Evolutionary conservation across 2,888 invertebrate species (phyloP).

Genomic region (Tanytarsus gracilentus): DNA sequence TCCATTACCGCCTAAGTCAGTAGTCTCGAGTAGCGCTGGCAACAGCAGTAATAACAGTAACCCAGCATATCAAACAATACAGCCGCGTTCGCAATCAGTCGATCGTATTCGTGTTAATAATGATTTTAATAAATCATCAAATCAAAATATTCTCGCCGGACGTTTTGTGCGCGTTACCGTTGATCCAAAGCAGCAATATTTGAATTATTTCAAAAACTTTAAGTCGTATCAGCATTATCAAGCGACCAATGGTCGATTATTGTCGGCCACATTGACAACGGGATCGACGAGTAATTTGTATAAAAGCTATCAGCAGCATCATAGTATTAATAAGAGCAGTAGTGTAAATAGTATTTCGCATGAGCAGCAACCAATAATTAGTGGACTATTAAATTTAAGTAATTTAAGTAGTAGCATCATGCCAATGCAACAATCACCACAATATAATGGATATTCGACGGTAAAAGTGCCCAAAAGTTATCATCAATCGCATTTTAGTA

Average conservation of each 20-base stretch:
- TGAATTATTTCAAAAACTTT: constrained; percentile 24
- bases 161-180: constrained; percentile 30
- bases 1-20: constrained; percentile 35
- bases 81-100: constrained; percentile 40
- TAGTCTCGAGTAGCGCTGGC: no score
- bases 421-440: constrained; percentile 27
- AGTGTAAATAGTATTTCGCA: constrained; percentile 8
- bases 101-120: constrained; percentile 40
- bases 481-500: constrained; percentile 31
- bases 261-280: constrained; percentile 3
- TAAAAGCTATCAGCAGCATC: constrained; percentile 24
- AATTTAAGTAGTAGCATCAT: constrained; percentile 24
- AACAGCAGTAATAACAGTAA: constrained; percentile 2
- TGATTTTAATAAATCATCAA: constrained; percentile 34
- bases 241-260: not conserved
- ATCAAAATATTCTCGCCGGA: constrained; percentile 29
- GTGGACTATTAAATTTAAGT: constrained; percentile 26
- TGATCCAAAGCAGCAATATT: constrained; percentile 27
- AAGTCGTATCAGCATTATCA: constrained; percentile 18
- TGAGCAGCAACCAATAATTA: constrained; percentile 9
- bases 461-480: constrained; percentile 24
- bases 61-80: constrained; percentile 16
- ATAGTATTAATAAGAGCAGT: constrained; percentile 4
- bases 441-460: constrained; percentile 23
- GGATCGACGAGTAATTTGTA: constrained; percentile 26